A percentile compares a stretch with the other conserved stretches of the same genome.
Conservation (phyloP, 1,140 invertebrate genomes). For the Drosophila nannoptera region DNA sequence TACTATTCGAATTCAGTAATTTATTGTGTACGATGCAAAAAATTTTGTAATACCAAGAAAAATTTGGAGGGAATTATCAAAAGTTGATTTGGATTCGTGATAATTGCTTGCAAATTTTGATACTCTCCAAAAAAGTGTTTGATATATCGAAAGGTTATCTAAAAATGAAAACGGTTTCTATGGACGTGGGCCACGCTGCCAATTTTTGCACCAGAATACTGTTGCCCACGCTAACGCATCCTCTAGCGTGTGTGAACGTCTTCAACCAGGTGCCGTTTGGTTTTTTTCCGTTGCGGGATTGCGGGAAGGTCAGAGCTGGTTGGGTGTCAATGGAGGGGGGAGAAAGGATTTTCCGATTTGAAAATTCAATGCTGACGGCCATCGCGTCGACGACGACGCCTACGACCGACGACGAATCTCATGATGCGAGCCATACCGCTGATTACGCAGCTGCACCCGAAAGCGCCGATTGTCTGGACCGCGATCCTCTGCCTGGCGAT, state of each 20-base stretch:
- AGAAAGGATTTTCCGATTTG: background rate
- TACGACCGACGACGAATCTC: constrained; percentile 72
- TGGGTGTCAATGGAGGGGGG: background rate
- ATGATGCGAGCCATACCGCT: constrained; percentile 71
- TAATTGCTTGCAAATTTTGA: constrained; percentile 15
- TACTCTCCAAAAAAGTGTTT: constrained; percentile 12
- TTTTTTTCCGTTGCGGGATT: background rate
- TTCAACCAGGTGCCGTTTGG: background rate
- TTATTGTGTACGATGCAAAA: constrained; percentile 35
- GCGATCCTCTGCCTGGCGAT: constrained; percentile 47
- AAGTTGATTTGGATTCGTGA: constrained; percentile 2
- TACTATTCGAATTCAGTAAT: constrained; percentile 35
- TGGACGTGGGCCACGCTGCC: constrained; percentile 45
- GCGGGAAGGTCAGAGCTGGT: constrained; percentile 5
- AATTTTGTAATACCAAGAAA: constrained; percentile 31
- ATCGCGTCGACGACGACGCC: background rate
- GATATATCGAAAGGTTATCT: constrained; percentile 29
- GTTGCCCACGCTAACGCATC: constrained; percentile 49
- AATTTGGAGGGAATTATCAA: constrained; percentile 25
- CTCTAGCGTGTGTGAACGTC: constrained; percentile 23
- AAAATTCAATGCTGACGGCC: background rate
- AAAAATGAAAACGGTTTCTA: constrained; percentile 44
- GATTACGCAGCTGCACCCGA: constrained; percentile 69
- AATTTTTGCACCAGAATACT: constrained; percentile 32
- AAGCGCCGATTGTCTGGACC: constrained; percentile 58